These are phyloP conservation scores for Parascotia fuliginaria DNA, from an alignment of 2,888 invertebrate genomes.

Conservation along the genomic window DNA sequence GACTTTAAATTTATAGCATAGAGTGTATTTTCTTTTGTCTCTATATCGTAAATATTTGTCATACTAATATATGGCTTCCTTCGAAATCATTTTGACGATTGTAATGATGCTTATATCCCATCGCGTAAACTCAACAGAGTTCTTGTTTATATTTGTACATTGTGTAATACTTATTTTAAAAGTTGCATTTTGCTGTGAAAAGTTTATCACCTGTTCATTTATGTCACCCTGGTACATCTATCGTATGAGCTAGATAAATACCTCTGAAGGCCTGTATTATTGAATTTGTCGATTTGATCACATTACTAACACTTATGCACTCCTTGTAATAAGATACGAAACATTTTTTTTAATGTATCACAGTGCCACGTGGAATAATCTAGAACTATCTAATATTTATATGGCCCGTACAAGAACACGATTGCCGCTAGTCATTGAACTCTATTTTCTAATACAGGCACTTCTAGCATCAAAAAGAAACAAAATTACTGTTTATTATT, in stretches of 20 bases:
- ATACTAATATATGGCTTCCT: conserved; percentile 3
- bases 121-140: conserved; percentile 32
- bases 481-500: not conserved
- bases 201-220: not conserved
- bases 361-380: too few species aligned
- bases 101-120: conserved; percentile 32
- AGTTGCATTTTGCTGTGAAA: conserved; percentile 27
- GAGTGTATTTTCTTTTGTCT: not conserved
- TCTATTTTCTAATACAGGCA: not conserved
- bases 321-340: not conserved
- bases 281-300: not conserved
- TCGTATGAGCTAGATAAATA: not conserved
- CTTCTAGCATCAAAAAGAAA: conserved; percentile 1
- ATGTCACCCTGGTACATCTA: not conserved
- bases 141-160: conserved; percentile 52
- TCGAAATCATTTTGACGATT: not conserved
- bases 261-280: not conserved
- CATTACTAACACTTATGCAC: not conserved
- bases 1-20: not conserved
- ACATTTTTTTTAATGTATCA: too few species aligned
- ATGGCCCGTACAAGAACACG: too few species aligned
- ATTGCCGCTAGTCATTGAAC: too few species aligned
- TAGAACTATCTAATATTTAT: too few species aligned
- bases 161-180: conserved; percentile 45
- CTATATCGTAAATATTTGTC: not conserved